A percentile compares a stretch with the other conserved stretches of the same genome.
phyloP scores from a whole-genome alignment of 2,888 invertebrate genomes.

The Antheraea yamamai region DNA sequence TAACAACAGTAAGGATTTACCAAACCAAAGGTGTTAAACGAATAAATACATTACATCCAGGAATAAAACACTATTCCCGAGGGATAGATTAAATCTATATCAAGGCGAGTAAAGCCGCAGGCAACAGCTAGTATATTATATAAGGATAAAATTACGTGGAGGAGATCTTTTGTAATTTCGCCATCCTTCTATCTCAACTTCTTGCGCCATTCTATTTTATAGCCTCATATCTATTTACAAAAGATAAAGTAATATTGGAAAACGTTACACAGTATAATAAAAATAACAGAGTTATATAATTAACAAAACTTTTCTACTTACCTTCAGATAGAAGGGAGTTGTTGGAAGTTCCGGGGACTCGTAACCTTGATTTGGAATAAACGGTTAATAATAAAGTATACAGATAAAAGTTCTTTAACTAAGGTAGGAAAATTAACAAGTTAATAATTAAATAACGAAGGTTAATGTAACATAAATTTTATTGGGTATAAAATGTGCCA shows the following conservation, averaged over 20 bases:
- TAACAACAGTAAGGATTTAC: no score
- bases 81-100: no score
- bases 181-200: neutral
- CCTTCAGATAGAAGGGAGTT: slow-evolving; percentile 32
- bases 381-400: slow-evolving; percentile 26
- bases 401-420: slow-evolving; percentile 28
- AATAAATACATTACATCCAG: no score
- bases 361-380: slow-evolving; percentile 35
- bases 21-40: no score
- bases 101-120: no score
- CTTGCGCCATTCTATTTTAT: neutral
- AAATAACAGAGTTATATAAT: slow-evolving; percentile 35
- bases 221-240: neutral
- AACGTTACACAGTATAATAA: slow-evolving; percentile 31
- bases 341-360: slow-evolving; percentile 35
- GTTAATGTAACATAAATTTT: neutral
- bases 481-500: neutral
- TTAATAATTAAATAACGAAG: slow-evolving; percentile 18
- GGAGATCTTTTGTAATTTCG: neutral
- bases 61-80: no score
- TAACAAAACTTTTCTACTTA: slow-evolving; percentile 33
- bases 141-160: no score
- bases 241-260: neutral
- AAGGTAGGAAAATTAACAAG: slow-evolving; percentile 17
- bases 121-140: no score